Base-by-base conservation (phyloP, 2,797 vertebrate genomes). In the Hybognathus amarus region DNA sequence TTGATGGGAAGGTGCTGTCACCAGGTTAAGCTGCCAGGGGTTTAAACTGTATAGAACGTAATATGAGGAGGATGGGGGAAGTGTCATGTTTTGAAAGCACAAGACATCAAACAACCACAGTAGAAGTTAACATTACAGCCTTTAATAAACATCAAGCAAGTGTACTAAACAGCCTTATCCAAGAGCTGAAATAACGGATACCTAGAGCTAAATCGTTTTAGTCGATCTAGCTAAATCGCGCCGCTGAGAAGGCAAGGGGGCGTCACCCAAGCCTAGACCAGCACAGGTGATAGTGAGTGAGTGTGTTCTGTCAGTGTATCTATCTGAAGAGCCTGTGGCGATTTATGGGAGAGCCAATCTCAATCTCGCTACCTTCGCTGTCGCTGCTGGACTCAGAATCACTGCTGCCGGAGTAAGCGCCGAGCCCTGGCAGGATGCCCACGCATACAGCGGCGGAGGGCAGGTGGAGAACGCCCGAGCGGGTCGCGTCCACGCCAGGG, bases 311-410 rank as follows among this genome's bases (percentile, higher is more conserved):
- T 79, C 11, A 90, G 83, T 90, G 75, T 91, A 86, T 91, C 79
- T 95, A 94, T 94, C 93, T 93, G 92, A 93, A 93, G 84, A 93
- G 92, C 88, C 92, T 92, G 91, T 86, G 89, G 85, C 90, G 92
- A 91, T 92, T 92, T 66, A 91, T 95, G 94, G 85, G 96, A 95
- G 88, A 97, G 95, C 96, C 96, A 92, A 96, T 96, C 86, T 96
- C 94, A 13, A 96, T 96, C 91, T 97, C 96, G 45, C 96, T 99
- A 95, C 97, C 97, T 93, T 99, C 97, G 1, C 98, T 97, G 92
- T 99, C 98, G 0, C 97, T 98, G 95, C 98, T 99, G 92, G 97
- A 98, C 91, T 99, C 97, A 0, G 98, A 99, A 87, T 99, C 97
- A 12, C 98, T 99, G 96, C 98, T 99, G 83, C 97, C 97, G 0